Base-by-base conservation (phyloP, 1,140 invertebrate species). In the Plectus sambesii region DNA sequence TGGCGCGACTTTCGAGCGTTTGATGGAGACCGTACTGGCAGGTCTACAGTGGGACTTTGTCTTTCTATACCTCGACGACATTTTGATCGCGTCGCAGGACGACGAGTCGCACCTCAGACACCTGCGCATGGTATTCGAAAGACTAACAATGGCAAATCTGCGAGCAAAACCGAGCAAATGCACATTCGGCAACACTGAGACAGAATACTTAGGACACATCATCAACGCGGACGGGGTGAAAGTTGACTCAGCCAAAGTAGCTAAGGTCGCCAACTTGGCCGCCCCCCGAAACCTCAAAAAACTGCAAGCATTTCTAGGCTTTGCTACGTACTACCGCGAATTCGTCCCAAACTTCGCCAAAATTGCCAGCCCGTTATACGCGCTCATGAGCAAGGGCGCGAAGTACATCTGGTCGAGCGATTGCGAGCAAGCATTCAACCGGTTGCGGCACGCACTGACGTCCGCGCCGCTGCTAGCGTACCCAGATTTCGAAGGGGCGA, bases 1-100 rank as follows among this genome's bases (percentile, higher is more conserved):
- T 27, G 64, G 68, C 8, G 54, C 63, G 8, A 63, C 70, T 17
- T 78, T 76, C 55, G 72, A 76, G 56, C 46, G 75, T 9, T 69
- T 73, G 12, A 75, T 79, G 43, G 63, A 75, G 53, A 24, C 64
- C 12, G 59, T 73, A 2, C 52, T 74, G 0, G 33, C 46, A 26
- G 57, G 54, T 5, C 46, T 72, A 5, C 12, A 49, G 1, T 38
- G 41, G 17, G 20, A 24, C 22, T 45, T 22, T 9, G 51, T 53
- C 4, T 53, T 53, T 25, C 59, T 70, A 0, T 78, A 74, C 42
- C 20, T 77, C 0, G 74, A 76, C 51, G n/a, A n/a, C n/a, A n/a
- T n/a, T n/a, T n/a, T n/a, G n/a, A n/a, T n/a, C n/a, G n/a, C n/a
- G n/a, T n/a, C n/a, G n/a, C n/a, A n/a, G n/a, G n/a, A n/a, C n/a